These are phyloP conservation scores for Onychomys torridus DNA, from an alignment of 2,797 vertebrate genomes.

Conservation along the genomic window DNA sequence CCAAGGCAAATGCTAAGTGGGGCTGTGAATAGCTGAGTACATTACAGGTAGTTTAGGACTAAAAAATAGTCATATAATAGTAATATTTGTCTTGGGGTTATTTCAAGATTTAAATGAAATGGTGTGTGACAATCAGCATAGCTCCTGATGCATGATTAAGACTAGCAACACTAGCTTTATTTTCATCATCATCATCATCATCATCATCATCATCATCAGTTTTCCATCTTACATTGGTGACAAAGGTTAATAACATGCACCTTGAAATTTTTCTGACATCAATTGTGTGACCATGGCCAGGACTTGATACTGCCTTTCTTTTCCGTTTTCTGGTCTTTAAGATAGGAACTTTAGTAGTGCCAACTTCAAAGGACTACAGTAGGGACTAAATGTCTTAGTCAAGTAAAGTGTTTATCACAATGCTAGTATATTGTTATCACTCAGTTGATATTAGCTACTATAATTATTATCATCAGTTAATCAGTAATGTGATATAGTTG, in stretches of 20 bases:
- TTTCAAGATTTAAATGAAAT: constrained; percentile 10
- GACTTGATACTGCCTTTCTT: not conserved
- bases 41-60: not conserved
- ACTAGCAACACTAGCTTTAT: constrained; percentile 2
- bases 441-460: not conserved
- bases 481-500: not conserved
- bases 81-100: not conserved
- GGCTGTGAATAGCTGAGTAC: not conserved
- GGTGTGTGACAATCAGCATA: not conserved
- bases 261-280: constrained; percentile 9
- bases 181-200: constrained; percentile 7
- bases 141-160: not conserved
- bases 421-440: not conserved
- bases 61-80: not conserved
- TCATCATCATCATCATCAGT: constrained; percentile 4
- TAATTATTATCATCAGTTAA: not conserved
- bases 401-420: not conserved
- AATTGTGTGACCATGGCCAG: not conserved
- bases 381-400: constrained; percentile 44
- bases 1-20: not conserved
- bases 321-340: constrained; percentile 39
- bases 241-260: not conserved
- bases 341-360: not conserved
- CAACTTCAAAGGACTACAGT: constrained; percentile 5
- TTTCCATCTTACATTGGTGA: constrained; percentile 23